These are phyloP conservation scores for Brevimyrus niger DNA, from an alignment of 2,113 vertebrate genomes.

Conservation along the genomic window DNA sequence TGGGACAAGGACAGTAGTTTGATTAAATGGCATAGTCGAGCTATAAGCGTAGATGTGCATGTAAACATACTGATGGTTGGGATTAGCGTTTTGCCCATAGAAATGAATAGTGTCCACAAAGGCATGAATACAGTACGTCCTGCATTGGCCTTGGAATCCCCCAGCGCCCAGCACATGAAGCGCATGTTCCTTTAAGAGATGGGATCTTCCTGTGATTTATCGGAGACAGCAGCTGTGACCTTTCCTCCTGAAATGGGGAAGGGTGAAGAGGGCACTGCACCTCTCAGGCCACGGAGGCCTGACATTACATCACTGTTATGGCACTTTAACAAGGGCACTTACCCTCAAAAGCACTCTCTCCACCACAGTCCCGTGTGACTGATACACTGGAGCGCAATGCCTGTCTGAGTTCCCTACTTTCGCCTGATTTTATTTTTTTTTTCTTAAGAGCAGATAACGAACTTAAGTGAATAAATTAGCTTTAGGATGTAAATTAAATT, in stretches of 20 bases:
- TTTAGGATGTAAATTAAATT: constrained; percentile 11
- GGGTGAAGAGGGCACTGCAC: background rate
- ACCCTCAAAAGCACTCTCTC: background rate
- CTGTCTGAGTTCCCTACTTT: constrained; percentile 6
- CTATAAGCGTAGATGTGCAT: too few relatives aligned
- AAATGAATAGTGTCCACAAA: background rate
- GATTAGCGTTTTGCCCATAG: background rate
- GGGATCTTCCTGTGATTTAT: background rate
- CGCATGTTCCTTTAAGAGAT: background rate
- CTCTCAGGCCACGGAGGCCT: background rate
- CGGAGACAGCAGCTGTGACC: constrained; percentile 4
- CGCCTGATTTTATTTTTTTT: background rate
- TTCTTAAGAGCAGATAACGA: background rate
- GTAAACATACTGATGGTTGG: background rate
- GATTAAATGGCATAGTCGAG: too few relatives aligned
- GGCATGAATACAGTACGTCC: background rate
- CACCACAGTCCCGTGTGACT: background rate
- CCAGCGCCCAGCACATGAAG: background rate
- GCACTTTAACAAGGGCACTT: background rate
- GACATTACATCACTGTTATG: constrained; percentile 14
- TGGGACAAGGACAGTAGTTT: too few relatives aligned
- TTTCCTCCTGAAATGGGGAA: background rate
- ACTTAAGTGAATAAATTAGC: constrained; percentile 14
- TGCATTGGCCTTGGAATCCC: background rate
- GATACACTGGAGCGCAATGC: background rate